A percentile compares a stretch with the other conserved stretches of the same genome.
phyloP scores from a whole-genome alignment of 2,797 vertebrate genomes.

The Steatocranus sp. region DNA sequence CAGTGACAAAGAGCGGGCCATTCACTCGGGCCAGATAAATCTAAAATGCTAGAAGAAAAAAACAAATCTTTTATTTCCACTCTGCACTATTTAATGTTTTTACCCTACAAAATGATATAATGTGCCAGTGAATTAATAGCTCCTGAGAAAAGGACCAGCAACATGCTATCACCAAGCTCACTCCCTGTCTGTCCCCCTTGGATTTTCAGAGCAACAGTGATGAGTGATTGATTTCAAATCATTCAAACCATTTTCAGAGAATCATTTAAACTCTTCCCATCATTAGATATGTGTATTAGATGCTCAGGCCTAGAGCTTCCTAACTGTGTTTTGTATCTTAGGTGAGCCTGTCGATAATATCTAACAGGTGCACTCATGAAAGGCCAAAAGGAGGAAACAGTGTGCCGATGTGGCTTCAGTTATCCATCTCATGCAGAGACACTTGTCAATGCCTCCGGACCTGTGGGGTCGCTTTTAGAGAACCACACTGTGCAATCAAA shows the following conservation, averaged over 20 bases:
- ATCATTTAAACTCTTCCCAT: slow-evolving; percentile 27
- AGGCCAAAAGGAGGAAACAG: slow-evolving; percentile 24
- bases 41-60: slow-evolving; percentile 3
- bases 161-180: background rate
- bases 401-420: slow-evolving; percentile 16
- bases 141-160: background rate
- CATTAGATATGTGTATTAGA: slow-evolving; percentile 1
- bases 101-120: slow-evolving; percentile 11
- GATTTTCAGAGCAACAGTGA: background rate
- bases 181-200: background rate
- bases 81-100: slow-evolving; percentile 10
- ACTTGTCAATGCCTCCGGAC: slow-evolving; percentile 31
- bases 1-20: background rate
- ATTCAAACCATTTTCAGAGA: slow-evolving; percentile 15
- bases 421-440: slow-evolving; percentile 43
- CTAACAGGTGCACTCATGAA: slow-evolving; percentile 34
- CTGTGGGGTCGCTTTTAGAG: slow-evolving; percentile 24
- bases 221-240: slow-evolving; percentile 31
- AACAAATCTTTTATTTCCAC: background rate
- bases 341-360: slow-evolving; percentile 19
- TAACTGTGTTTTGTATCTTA: background rate
- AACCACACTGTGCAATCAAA: slow-evolving; percentile 45
- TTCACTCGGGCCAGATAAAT: slow-evolving; percentile 12
- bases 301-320: background rate
- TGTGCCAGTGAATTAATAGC: slow-evolving; percentile 22